Base-by-base conservation (phyloP, 1,140 invertebrate species). In the Gryllus bimaculatus region DNA sequence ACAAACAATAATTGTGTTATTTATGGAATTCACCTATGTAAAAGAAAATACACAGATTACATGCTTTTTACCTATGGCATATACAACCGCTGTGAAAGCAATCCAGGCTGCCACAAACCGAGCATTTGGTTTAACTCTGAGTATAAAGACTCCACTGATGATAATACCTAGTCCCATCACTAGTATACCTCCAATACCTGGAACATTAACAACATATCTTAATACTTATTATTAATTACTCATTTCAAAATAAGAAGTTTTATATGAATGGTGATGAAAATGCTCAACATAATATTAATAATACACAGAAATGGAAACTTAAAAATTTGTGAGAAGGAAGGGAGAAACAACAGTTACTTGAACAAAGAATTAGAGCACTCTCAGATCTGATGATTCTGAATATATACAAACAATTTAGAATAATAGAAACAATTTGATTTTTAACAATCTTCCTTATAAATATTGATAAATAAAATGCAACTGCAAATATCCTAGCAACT, bases 81-180 rank as follows among this genome's bases (percentile, higher is more conserved):
- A 97, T n/a, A 95, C 88, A 1, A 95, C 88, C 0, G 95, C 95
- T 0, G 94, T 95, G 81, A 94, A 90, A 13, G 95, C 95, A 76
- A 96, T 96, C 95, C 95, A 97, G 13, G 91, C 93, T 20, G 96
- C 94, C 7, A 97, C 94, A 81, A 93, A 93, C 81, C 91, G 87
- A 7, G 95, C 94, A 74, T 93, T 94, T 3, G 95, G 95, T 82
- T 95, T 95, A 77, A 91, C 87, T 83, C 92, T 90, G 66, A 96
- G 85, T 80, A 97, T 96, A 81, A 95, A 94, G 48, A 95, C 88
- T 5, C 95, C 95, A 80, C 93, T 94, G 75, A 95, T 90, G 82
- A 96, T 93, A 82, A 96, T 95, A 79, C 95, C 95, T 78, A 95
- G 82, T 75, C 95, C 95, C 95, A 97, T 97, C 39, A 97, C 94